Evolutionary conservation across 2,888 invertebrate species (phyloP).

Genomic region (Siphlonurus alternatus): DNA sequence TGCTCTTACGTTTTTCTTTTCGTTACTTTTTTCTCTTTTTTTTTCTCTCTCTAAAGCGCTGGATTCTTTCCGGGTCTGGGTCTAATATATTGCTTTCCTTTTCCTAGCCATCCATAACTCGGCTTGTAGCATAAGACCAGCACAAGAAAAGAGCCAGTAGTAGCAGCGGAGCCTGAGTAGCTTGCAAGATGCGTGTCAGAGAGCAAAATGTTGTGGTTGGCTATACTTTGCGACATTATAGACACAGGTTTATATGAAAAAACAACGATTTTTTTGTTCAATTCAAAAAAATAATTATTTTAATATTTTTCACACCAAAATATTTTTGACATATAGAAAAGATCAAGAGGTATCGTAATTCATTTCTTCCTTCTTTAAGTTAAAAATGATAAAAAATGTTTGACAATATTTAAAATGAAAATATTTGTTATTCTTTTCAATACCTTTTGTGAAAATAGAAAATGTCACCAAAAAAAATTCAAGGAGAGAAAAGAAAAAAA

Average conservation of each 20-base stretch:
- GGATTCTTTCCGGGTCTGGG: neutral
- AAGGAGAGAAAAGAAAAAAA: neutral
- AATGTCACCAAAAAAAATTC: neutral
- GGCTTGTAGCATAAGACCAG: neutral
- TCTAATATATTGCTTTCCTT: slow-evolving; percentile 4
- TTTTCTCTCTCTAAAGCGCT: neutral
- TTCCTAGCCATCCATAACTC: slow-evolving; percentile 4
- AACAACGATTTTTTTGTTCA: too few relatives aligned
- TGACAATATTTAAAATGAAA: neutral
- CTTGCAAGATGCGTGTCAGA: too few relatives aligned
- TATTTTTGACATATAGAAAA: too few relatives aligned
- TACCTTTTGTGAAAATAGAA: neutral
- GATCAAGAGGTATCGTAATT: neutral
- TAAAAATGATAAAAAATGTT: neutral
- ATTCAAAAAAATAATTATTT: too few relatives aligned
- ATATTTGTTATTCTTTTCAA: neutral
- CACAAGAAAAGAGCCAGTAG: too few relatives aligned
- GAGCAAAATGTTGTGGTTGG: too few relatives aligned
- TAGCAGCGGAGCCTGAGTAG: too few relatives aligned
- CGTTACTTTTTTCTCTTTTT: neutral
- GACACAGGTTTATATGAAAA: too few relatives aligned
- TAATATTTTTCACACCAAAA: too few relatives aligned
- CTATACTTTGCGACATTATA: too few relatives aligned
- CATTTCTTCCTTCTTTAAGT: neutral
- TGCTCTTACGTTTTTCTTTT: neutral